Conservation (phyloP, 2,113 vertebrate genomes). For the Nettapus auritus region DNA sequence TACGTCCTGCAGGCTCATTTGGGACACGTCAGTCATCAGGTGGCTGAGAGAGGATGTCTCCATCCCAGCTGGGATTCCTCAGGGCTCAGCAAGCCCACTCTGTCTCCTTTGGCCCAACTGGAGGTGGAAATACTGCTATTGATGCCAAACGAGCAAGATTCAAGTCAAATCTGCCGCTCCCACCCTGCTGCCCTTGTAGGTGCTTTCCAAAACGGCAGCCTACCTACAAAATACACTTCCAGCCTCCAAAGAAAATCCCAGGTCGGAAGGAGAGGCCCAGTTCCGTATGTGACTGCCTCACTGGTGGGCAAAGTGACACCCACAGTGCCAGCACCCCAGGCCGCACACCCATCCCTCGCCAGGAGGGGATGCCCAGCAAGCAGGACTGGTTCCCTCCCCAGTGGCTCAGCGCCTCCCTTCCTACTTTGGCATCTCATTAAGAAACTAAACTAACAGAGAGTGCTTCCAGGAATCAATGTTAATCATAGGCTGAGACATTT, state of each 20-base stretch:
- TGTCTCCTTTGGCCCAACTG: accelerated
- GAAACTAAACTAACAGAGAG: not conserved
- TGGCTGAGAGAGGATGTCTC: not conserved
- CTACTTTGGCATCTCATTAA: not conserved
- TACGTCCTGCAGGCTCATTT: not conserved
- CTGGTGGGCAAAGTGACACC: not conserved
- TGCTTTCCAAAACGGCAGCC: not conserved
- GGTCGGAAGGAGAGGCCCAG: not conserved
- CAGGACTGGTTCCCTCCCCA: not conserved
- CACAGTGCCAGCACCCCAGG: not conserved
- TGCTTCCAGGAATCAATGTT: not conserved
- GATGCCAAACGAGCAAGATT: not conserved
- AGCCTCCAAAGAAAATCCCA: not conserved
- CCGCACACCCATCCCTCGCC: not conserved
- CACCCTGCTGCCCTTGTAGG: not conserved
- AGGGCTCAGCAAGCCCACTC: not conserved
- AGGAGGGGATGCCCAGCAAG: not conserved
- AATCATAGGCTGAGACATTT: not conserved
- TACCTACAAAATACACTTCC: not conserved
- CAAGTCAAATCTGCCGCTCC: accelerated
- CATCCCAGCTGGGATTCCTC: not conserved
- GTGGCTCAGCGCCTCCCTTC: not conserved
- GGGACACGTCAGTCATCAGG: not conserved
- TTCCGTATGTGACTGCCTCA: not conserved
- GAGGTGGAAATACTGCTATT: not conserved